phyloP scores from a whole-genome alignment of 2,113 vertebrate genomes.

The Nymphicus hollandicus region DNA sequence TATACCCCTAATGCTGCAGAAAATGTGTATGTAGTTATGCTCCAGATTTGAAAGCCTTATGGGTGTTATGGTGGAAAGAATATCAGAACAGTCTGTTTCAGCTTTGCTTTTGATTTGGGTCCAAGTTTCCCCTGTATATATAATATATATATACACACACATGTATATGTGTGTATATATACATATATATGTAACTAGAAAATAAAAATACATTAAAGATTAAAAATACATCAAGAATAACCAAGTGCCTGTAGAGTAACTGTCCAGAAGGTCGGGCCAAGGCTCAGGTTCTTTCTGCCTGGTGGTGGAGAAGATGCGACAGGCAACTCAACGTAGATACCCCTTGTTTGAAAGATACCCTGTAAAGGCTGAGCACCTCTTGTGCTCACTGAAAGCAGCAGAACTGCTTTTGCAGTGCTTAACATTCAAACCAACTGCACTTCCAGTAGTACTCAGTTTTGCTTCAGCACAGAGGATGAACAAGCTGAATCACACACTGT shows the following conservation, averaged over 20 bases:
- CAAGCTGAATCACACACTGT: conserved; percentile 10
- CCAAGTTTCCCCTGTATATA: neutral
- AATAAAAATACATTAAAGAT: neutral
- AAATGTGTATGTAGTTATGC: neutral
- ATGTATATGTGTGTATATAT: neutral
- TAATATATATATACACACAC: neutral
- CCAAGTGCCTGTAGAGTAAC: neutral
- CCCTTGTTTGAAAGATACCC: neutral
- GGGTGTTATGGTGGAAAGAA: neutral
- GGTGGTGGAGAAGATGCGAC: neutral
- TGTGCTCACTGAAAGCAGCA: neutral
- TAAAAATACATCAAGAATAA: neutral
- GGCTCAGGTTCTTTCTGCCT: neutral
- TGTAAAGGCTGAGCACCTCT: neutral
- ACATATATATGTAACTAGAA: neutral
- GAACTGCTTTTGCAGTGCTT: neutral
- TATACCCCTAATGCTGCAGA: neutral
- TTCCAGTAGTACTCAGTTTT: neutral
- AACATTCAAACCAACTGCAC: neutral
- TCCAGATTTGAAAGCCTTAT: neutral
- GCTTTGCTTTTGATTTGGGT: neutral
- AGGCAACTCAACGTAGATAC: neutral
- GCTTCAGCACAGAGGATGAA: rapidly evolving
- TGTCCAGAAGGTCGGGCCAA: neutral
- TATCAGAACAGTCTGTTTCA: neutral